Evolutionary conservation across 2,888 invertebrate species (phyloP).

Genomic region (Cantharis nigra): DNA sequence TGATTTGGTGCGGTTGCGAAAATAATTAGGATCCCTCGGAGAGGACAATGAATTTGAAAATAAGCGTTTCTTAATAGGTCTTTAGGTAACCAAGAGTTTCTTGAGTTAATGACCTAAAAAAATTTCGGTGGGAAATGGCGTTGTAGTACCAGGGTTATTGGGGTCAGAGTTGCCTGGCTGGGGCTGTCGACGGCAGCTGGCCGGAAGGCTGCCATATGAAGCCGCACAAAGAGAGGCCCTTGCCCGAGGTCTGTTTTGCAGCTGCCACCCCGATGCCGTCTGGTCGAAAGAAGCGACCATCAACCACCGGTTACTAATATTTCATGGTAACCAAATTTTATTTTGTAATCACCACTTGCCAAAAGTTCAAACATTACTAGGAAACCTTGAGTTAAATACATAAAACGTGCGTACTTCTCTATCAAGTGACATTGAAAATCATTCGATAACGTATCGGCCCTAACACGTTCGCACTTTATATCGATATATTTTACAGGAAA

Average conservation of each 20-base stretch:
- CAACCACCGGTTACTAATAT: slow-evolving; percentile 32
- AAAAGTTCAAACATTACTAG: background rate
- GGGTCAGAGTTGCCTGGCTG: slow-evolving; percentile 43
- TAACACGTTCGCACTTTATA: background rate
- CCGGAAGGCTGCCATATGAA: slow-evolving; percentile 62
- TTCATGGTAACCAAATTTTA: background rate
- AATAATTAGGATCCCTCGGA: background rate
- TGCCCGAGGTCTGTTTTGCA: slow-evolving; percentile 54
- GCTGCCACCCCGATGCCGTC: slow-evolving; percentile 39
- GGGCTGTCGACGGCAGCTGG: slow-evolving; percentile 57
- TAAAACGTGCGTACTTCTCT: background rate
- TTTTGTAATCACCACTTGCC: background rate
- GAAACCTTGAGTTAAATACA: background rate
- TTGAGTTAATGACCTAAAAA: slow-evolving; percentile 44
- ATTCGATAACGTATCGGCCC: background rate
- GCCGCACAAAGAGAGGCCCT: slow-evolving; percentile 46
- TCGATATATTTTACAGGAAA: background rate
- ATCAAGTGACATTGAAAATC: background rate
- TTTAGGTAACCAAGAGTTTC: slow-evolving; percentile 12
- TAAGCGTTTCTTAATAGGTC: slow-evolving; percentile 3
- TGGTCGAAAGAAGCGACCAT: slow-evolving; percentile 28
- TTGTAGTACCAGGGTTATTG: slow-evolving; percentile 55
- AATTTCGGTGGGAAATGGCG: slow-evolving; percentile 57
- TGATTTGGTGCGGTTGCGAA: background rate
- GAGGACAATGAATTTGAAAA: background rate